A percentile compares a stretch with the other conserved stretches of the same genome.
These are phyloP conservation scores for Venusia cambrica DNA, from an alignment of 2,888 invertebrate species.

Conservation along the genomic window DNA sequence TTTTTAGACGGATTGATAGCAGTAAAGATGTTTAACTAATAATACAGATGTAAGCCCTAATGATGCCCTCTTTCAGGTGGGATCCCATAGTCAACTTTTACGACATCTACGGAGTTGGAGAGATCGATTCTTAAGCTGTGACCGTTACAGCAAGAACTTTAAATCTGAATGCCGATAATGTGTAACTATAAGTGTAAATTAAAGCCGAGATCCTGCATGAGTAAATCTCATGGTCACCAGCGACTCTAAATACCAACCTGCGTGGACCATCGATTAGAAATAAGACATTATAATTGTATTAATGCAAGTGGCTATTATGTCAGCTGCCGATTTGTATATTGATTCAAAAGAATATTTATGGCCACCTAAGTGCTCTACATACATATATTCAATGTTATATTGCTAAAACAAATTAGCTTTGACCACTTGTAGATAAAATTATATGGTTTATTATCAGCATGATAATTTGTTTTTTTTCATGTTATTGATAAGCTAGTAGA, in stretches of 20 bases:
- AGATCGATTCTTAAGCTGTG: too few species aligned
- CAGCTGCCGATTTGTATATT: conserved; percentile 24
- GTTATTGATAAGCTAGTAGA: conserved; percentile 3
- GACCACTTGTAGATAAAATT: conserved; percentile 21
- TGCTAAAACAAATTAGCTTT: conserved; percentile 27
- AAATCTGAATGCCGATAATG: too few species aligned
- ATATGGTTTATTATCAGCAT: conserved; percentile 5
- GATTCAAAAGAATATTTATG: conserved; percentile 31
- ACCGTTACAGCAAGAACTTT: too few species aligned
- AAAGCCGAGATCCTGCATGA: neutral
- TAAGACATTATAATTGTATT: conserved; percentile 29
- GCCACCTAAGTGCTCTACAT: conserved; percentile 14
- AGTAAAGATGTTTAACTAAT: too few species aligned
- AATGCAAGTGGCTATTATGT: conserved; percentile 28
- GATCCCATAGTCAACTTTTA: too few species aligned
- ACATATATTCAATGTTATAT: conserved; percentile 16
- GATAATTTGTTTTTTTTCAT: conserved; percentile 4
- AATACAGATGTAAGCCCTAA: too few species aligned
- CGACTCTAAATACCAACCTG: conserved; percentile 15
- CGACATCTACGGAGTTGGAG: too few species aligned
- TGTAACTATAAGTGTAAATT: too few species aligned
- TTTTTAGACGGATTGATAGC: too few species aligned
- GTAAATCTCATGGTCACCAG: conserved; percentile 12
- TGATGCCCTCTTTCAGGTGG: too few species aligned
- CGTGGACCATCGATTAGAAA: conserved; percentile 17